Conservation (phyloP, 1,140 invertebrate species). For the Sitophilus oryzae region DNA sequence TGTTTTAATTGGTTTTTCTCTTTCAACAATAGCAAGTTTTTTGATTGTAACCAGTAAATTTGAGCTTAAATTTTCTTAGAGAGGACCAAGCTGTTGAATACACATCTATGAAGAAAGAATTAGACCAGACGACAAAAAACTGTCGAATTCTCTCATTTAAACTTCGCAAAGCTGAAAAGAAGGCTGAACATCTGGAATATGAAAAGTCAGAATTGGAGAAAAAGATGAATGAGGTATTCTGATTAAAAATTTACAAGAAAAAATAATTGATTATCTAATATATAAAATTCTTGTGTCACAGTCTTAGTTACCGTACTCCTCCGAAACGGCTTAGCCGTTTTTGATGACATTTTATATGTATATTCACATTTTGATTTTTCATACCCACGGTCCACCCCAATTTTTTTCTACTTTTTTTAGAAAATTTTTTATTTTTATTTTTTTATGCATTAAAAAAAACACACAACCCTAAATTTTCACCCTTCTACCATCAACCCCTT, state of each 20-base stretch:
- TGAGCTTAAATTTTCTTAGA: slow-evolving; percentile 50
- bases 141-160: slow-evolving; percentile 98
- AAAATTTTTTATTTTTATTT: no score
- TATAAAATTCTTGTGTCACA: no score
- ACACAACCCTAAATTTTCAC: no score
- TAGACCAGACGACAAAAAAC: slow-evolving; percentile 96
- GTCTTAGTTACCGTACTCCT: no score
- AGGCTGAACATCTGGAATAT: slow-evolving; percentile 79
- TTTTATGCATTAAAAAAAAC: no score
- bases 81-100: slow-evolving; percentile 98
- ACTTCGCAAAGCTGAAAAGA: slow-evolving; percentile 90
- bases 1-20: no score
- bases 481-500: no score
- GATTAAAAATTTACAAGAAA: no score
- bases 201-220: slow-evolving; percentile 72
- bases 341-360: no score
- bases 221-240: slow-evolving; percentile 62
- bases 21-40: neutral
- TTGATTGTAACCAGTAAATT: slow-evolving; percentile 15
- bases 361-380: no score
- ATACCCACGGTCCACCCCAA: neutral
- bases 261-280: no score
- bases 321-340: no score
- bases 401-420: slow-evolving; percentile 7
- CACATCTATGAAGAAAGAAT: slow-evolving; percentile 84